Conservation (phyloP, 1,140 invertebrate genomes). For the Dendroctonus ponderosae region DNA sequence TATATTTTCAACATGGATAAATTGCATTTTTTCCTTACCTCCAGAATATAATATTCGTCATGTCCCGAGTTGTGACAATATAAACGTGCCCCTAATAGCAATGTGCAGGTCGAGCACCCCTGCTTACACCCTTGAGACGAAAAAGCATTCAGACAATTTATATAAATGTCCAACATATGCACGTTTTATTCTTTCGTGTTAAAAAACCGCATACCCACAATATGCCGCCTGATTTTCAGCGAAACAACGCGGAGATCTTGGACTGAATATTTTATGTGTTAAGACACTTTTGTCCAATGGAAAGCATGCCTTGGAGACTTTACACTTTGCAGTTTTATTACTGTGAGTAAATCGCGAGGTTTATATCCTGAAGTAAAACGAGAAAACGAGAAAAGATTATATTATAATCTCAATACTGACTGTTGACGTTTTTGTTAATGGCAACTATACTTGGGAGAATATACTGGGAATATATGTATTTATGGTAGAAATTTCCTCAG, state of each 20-base stretch:
- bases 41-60: slow-evolving; percentile 5
- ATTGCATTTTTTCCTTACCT: not conserved
- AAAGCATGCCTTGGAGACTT: no score
- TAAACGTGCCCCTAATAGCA: slow-evolving; percentile 9
- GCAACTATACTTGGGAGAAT: no score
- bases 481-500: no score
- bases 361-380: no score
- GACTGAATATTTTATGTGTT: slow-evolving; percentile 6
- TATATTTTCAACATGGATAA: no score
- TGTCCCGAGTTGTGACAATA: slow-evolving; percentile 4
- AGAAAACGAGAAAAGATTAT: no score
- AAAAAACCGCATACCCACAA: slow-evolving; percentile 14
- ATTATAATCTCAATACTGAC: no score
- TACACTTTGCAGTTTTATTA: not conserved
- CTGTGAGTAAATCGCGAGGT: no score
- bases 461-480: no score
- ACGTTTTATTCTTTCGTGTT: slow-evolving; percentile 10
- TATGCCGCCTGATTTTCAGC: slow-evolving; percentile 7
- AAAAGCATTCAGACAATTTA: slow-evolving; percentile 10
- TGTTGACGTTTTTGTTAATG: no score
- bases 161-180: slow-evolving; percentile 10
- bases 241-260: slow-evolving; percentile 4
- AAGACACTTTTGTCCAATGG: not conserved
- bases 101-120: slow-evolving; percentile 1
- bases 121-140: not conserved